These are phyloP conservation scores for Nycticebus coucang DNA, from an alignment of 2,113 vertebrate species.

Conservation along the genomic window DNA sequence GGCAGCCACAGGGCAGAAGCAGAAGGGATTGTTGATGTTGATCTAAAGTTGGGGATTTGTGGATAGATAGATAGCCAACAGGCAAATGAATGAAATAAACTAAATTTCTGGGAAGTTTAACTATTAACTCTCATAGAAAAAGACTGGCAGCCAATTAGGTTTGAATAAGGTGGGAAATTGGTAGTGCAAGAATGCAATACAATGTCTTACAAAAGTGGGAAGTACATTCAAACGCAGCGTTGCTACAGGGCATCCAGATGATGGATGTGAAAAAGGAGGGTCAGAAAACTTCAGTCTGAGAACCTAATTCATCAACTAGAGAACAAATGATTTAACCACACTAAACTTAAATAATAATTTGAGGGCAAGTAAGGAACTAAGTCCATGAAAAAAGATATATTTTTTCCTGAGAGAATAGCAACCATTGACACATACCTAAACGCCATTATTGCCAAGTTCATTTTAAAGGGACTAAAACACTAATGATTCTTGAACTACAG, in stretches of 20 bases:
- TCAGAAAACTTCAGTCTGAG: neutral
- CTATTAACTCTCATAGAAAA: conserved; percentile 19
- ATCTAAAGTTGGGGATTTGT: neutral
- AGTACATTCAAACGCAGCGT: neutral
- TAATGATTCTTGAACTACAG: neutral
- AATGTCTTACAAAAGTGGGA: neutral
- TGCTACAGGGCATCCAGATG: neutral
- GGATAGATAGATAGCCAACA: neutral
- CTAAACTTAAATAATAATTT: neutral
- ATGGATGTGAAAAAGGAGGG: neutral
- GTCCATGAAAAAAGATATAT: neutral
- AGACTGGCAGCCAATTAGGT: neutral
- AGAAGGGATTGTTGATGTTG: neutral
- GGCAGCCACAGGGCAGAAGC: neutral
- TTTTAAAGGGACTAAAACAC: neutral
- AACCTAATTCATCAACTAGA: neutral
- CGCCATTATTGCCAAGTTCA: neutral
- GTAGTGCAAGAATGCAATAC: neutral
- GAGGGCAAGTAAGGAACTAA: neutral
- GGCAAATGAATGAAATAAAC: conserved; percentile 6
- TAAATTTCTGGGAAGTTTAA: neutral
- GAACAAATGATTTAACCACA: conserved; percentile 9
- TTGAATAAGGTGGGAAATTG: neutral
- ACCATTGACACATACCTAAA: neutral
- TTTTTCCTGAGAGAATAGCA: neutral